phyloP scores from a whole-genome alignment of 2,797 vertebrate genomes.

The Babyrousa celebensis region DNA sequence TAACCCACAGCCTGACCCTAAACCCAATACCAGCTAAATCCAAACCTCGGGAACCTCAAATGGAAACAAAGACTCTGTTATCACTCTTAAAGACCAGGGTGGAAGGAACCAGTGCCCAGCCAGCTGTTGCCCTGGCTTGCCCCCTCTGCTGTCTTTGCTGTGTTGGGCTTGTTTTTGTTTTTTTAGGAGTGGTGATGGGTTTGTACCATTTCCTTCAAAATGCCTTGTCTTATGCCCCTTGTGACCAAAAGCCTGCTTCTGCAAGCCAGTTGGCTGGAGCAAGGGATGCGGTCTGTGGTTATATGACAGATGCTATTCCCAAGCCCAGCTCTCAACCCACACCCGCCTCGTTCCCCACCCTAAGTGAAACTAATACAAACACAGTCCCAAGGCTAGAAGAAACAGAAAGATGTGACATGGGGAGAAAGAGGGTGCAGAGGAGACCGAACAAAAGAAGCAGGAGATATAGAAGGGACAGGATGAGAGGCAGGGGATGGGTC shows the following conservation, averaged over 20 bases:
- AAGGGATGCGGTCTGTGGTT: constrained; percentile 78
- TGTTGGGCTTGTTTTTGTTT: not conserved
- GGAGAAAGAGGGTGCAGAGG: not conserved
- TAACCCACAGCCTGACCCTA: constrained; percentile 14
- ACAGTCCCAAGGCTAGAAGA: constrained; percentile 51
- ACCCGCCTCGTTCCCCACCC: constrained; percentile 44
- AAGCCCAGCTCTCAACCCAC: constrained; percentile 67
- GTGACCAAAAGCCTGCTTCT: constrained; percentile 68
- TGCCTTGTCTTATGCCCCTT: not conserved
- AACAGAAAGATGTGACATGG: not conserved
- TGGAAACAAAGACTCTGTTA: constrained; percentile 64
- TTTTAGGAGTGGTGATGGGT: not conserved
- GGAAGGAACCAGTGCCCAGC: not conserved
- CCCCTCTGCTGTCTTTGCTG: not conserved
- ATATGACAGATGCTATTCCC: constrained; percentile 59
- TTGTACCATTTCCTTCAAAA: constrained; percentile 21
- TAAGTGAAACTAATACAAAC: not conserved
- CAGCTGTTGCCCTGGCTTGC: not conserved
- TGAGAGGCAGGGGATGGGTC: not conserved
- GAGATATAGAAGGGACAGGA: not conserved
- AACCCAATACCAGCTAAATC: not conserved
- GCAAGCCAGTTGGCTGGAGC: constrained; percentile 63
- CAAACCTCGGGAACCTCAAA: constrained; percentile 73
- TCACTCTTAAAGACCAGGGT: not conserved
- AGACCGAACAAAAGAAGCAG: not conserved